A percentile compares a stretch with the other conserved stretches of the same genome.
Evolutionary conservation across 92 coral and sea anemone species (phyloP).

Genomic region (Zoanthus gigantus): DNA sequence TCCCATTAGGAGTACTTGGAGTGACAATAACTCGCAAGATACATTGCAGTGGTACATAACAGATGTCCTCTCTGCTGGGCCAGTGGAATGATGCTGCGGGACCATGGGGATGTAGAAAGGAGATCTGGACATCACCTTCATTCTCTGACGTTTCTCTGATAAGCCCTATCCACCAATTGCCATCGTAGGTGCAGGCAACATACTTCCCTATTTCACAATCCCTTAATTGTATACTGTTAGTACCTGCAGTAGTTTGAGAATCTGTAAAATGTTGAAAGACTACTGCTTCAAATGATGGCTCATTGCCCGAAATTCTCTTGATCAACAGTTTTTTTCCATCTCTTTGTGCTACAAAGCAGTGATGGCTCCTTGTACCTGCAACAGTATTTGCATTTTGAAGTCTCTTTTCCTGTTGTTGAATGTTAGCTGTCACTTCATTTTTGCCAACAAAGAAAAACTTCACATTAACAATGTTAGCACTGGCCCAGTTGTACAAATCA

Average conservation of each 20-base stretch:
- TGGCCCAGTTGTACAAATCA: constrained; percentile 10
- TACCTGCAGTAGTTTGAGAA: not conserved
- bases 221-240: constrained; percentile 2
- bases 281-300: constrained; percentile 36
- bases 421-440: not conserved
- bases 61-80: constrained; percentile 31
- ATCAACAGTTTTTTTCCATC: not conserved
- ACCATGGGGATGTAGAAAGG: constrained; percentile 52
- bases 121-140: constrained; percentile 46
- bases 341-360: constrained; percentile 9
- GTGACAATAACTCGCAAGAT: constrained; percentile 17
- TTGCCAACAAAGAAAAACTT: constrained; percentile 27
- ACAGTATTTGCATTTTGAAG: constrained; percentile 38
- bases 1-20: constrained; percentile 30
- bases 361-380: constrained; percentile 58
- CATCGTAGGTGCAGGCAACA: constrained; percentile 31
- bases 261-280: constrained; percentile 7
- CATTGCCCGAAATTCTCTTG: constrained; percentile 15
- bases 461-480: constrained; percentile 5
- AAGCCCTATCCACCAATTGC: constrained; percentile 41
- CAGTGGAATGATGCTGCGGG: constrained; percentile 40
- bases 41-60: constrained; percentile 25
- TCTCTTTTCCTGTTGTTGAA: not conserved
- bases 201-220: constrained; percentile 33
- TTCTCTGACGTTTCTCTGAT: constrained; percentile 22